Evolutionary conservation across 2,888 invertebrate genomes (phyloP).

Genomic region (Heliothis peltigera): DNA sequence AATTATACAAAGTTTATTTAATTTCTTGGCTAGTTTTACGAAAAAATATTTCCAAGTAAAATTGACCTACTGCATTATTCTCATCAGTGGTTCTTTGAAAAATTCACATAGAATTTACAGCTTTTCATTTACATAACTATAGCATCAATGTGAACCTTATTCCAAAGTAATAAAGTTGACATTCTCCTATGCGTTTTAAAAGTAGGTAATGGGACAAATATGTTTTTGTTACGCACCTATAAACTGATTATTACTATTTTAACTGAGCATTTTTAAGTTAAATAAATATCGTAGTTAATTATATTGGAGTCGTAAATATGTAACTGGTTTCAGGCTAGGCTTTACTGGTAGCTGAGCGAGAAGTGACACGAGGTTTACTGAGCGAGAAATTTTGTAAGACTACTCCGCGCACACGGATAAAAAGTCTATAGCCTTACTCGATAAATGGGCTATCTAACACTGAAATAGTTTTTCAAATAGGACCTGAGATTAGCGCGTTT

Average conservation of each 20-base stretch:
- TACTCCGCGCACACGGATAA: no score
- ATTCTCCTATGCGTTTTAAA: constrained; percentile 23
- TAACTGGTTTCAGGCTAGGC: constrained; percentile 49
- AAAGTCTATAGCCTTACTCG: no score
- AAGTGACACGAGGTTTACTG: background rate
- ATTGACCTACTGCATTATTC: constrained; percentile 13
- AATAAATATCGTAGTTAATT: constrained; percentile 66
- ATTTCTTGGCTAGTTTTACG: background rate
- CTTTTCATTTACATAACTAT: constrained; percentile 3
- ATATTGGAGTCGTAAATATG: constrained; percentile 62
- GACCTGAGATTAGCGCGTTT: no score
- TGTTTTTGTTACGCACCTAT: constrained; percentile 53
- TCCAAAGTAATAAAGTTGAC: background rate
- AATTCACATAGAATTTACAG: constrained; percentile 43
- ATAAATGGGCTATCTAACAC: no score
- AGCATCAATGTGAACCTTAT: constrained; percentile 19
- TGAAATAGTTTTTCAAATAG: no score
- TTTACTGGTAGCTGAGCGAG: constrained; percentile 11
- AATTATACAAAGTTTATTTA: no score
- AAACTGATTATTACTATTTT: constrained; percentile 64
- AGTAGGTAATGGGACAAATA: constrained; percentile 52
- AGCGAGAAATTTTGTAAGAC: constrained; percentile 1
- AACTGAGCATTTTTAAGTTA: constrained; percentile 63
- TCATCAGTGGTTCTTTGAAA: constrained; percentile 22
- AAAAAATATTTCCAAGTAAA: background rate